Evolutionary conservation across 2,888 invertebrate genomes (phyloP), one percentile per base, ranked within the genome.

Genomic region (Sphaerophoria rueppellii): DNA sequence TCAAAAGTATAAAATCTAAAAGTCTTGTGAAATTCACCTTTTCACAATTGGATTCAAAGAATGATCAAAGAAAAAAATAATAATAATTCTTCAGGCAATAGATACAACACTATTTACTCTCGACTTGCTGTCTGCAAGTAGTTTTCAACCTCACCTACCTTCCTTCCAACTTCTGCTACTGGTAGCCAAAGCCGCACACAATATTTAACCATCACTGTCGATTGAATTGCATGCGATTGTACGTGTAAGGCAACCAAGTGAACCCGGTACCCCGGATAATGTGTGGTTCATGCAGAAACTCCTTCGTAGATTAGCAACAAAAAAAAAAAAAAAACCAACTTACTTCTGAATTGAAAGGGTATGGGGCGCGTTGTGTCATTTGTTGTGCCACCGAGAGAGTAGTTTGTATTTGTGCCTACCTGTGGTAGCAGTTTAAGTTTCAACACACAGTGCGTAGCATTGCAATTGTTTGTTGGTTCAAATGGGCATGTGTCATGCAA

Each of bases 401-500:
- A 16, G 67, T 63, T 63, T 52, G 14, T 63, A 35, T 14, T n/a
- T n/a, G n/a, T n/a, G 9, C 40, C 37, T 69, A 77, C 72, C 74
- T 58, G 63, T 55, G 55, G 72, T 63, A 69, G 75, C 75, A 72
- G 78, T 73, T 72, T 78, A 69, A 78, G 37, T 75, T 75, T 73
- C 76, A 72, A 70, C 57, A 57, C 46, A 46, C 74, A 57, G 82
- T 82, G 78, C 82, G 82, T 80, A 55, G 78, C 82, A 74, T 80
- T 85, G 85, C 85, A 85, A 85, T 85, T 85, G 85, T 85, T 85
- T 46, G 85, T 55, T 55, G 76, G 76, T 76, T 81, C 76, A 85
- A 85, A 87, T 82, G 80, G 87, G 86, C 88, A 89, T 88, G 87
- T 89, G 89, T 90, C 90, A 89, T 89, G 89, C 90, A 90, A 90